These are phyloP conservation scores for Vanessa atalanta DNA, from an alignment of 1,140 invertebrate genomes.

Conservation along the genomic window DNA sequence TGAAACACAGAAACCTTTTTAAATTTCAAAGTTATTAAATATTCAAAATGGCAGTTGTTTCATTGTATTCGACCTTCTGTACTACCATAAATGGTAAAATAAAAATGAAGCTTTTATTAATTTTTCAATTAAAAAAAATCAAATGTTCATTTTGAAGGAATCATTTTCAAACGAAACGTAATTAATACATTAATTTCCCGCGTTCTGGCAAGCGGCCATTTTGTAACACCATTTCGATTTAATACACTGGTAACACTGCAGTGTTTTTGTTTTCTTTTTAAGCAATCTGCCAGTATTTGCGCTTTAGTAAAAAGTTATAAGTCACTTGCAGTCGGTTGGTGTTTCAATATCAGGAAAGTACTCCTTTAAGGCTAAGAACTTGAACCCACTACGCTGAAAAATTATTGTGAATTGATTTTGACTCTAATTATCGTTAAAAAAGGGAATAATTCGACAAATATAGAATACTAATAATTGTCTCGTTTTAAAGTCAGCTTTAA, in stretches of 20 bases:
- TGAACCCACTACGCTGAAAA: no score
- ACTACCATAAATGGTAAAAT: not conserved
- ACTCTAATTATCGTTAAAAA: no score
- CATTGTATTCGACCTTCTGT: no score
- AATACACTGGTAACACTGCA: not conserved
- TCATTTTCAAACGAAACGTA: not conserved
- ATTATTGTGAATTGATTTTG: no score
- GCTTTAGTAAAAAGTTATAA: not conserved
- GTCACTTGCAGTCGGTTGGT: not conserved
- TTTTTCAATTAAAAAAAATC: not conserved
- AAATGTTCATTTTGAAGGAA: not conserved
- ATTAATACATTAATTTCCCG: not conserved
- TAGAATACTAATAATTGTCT: no score
- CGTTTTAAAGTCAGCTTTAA: no score
- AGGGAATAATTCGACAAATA: no score
- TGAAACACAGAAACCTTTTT: no score
- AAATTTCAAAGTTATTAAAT: no score
- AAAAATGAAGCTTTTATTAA: not conserved
- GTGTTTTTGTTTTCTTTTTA: not conserved
- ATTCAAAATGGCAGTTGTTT: no score
- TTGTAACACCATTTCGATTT: not conserved
- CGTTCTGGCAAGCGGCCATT: constrained; percentile 1
- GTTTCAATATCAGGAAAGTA: not conserved
- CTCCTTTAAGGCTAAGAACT: no score
- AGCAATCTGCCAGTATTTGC: not conserved